These are phyloP conservation scores for Choristoneura fumiferana DNA, from an alignment of 1,140 invertebrate genomes.

Conservation along the genomic window DNA sequence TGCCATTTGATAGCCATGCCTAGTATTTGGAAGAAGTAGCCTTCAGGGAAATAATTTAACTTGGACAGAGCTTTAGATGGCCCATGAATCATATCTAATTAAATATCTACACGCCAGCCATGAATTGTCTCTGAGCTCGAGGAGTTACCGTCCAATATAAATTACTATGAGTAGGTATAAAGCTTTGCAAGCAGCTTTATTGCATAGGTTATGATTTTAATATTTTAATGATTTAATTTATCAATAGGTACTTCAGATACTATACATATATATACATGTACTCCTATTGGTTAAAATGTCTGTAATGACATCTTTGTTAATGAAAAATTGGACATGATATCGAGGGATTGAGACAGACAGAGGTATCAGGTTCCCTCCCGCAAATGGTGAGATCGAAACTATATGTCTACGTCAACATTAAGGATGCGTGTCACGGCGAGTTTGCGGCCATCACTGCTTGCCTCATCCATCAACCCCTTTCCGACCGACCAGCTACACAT, in stretches of 20 bases:
- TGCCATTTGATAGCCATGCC: too few relatives aligned
- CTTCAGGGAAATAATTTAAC: too few relatives aligned
- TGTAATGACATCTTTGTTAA: not conserved
- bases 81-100: slow-evolving; percentile 51
- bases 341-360: not conserved
- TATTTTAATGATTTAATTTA: too few relatives aligned
- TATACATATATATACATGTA: too few relatives aligned
- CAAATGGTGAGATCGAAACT: slow-evolving; percentile 1
- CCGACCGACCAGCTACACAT: slow-evolving; percentile 25
- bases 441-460: slow-evolving; percentile 47
- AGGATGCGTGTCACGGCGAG: slow-evolving; percentile 50
- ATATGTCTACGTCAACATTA: slow-evolving; percentile 53
- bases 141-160: not conserved
- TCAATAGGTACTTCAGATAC: too few relatives aligned
- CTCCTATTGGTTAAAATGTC: too few relatives aligned
- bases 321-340: slow-evolving; percentile 1
- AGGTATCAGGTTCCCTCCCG: not conserved
- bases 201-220: too few relatives aligned
- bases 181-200: too few relatives aligned
- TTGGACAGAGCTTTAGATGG: slow-evolving; percentile 1
- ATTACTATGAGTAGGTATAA: too few relatives aligned
- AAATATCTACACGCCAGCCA: slow-evolving; percentile 41
- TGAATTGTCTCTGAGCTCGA: slow-evolving; percentile 35
- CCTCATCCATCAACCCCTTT: slow-evolving; percentile 61
- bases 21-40: too few relatives aligned